Conservation (phyloP, 30 jellyfish, hydroid and myxozoan species). For the Pelagia noctiluca region DNA sequence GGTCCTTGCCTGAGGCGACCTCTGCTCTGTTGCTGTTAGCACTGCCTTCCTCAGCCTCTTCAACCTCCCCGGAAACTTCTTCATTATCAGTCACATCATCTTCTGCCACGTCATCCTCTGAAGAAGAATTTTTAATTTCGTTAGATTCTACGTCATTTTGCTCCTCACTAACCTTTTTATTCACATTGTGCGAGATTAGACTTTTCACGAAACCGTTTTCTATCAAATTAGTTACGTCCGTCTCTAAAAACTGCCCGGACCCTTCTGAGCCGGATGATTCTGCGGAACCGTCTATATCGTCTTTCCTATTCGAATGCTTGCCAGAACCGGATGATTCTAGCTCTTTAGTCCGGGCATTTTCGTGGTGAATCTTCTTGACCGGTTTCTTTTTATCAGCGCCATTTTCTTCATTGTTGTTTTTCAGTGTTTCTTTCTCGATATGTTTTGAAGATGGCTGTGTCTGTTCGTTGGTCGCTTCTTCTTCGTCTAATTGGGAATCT, state of each 20-base stretch:
- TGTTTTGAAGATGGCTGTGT: conserved; percentile 63
- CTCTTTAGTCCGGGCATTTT: too few species aligned
- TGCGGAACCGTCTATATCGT: not conserved
- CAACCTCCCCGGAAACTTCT: conserved; percentile 10
- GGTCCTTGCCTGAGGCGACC: conserved; percentile 14
- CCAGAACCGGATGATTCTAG: too few species aligned
- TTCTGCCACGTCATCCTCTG: conserved; percentile 27
- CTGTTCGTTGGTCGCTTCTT: conserved; percentile 66
- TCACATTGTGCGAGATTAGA: not conserved
- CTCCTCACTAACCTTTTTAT: not conserved
- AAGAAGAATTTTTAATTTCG: conserved; percentile 47
- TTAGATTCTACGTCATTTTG: conserved; percentile 4
- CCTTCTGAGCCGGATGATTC: not conserved
- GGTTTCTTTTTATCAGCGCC: not conserved
- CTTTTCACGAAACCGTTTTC: conserved; percentile 3
- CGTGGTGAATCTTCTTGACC: too few species aligned
- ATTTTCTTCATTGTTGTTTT: conserved; percentile 1
- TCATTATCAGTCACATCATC: conserved; percentile 37
- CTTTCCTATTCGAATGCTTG: not conserved
- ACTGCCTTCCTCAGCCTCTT: conserved; percentile 40
- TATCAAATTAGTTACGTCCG: not conserved
- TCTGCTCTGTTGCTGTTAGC: conserved; percentile 15
- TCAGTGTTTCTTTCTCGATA: conserved; percentile 48
- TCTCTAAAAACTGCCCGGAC: not conserved
- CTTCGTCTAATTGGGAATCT: conserved; percentile 51